A percentile compares a stretch with the other conserved stretches of the same genome.
These are phyloP conservation scores for Lagria hirta DNA, from an alignment of 2,888 invertebrate genomes.

Conservation along the genomic window DNA sequence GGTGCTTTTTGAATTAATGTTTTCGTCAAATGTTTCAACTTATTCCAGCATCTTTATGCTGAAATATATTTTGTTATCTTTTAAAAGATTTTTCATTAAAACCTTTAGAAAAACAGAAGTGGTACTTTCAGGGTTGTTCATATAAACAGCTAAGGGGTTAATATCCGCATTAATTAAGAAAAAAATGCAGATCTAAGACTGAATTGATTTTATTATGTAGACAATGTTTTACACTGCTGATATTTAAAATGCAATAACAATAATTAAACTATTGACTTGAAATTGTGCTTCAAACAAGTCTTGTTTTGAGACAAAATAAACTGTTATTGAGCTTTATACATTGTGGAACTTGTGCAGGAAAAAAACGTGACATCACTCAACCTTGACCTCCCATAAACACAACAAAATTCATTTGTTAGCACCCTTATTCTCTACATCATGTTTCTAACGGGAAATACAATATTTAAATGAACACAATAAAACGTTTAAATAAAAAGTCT, in stretches of 20 bases:
- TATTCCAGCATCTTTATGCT: too few species aligned
- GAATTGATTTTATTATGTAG: constrained; percentile 23
- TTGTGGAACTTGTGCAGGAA: constrained; percentile 28
- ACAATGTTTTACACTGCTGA: constrained; percentile 24
- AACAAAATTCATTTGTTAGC: constrained; percentile 22
- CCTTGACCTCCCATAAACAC: constrained; percentile 6
- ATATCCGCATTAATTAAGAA: too few species aligned
- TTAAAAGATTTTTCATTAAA: too few species aligned
- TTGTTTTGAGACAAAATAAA: constrained; percentile 19
- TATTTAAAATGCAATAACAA: constrained; percentile 22
- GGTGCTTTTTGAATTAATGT: too few species aligned
- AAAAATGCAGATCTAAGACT: too few species aligned
- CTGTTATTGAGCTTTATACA: constrained; percentile 33
- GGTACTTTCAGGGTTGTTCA: too few species aligned
- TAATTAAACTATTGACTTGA: constrained; percentile 19
- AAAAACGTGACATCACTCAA: constrained; percentile 19
- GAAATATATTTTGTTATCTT: too few species aligned
- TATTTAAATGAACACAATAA: constrained; percentile 25
- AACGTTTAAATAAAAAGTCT: constrained; percentile 15
- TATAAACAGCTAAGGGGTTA: too few species aligned
- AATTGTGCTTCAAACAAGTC: constrained; percentile 26
- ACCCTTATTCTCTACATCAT: constrained; percentile 24
- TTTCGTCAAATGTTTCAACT: too few species aligned
- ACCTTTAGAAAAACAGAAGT: too few species aligned
- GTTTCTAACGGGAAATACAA: constrained; percentile 17